These are phyloP conservation scores for Orcinus orca DNA, from an alignment of 2,113 vertebrate species.

Conservation along the genomic window DNA sequence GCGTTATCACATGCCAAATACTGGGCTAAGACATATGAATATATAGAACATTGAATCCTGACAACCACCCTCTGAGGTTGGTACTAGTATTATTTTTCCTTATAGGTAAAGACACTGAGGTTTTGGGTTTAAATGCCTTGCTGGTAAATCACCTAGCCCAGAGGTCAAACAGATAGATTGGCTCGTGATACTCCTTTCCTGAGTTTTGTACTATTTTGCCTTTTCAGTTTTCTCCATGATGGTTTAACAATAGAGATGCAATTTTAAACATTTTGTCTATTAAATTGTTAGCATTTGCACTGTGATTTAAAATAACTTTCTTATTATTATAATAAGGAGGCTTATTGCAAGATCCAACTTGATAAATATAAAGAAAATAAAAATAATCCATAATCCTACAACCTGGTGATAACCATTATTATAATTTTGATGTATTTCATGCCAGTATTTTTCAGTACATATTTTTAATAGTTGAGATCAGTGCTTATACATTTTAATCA, in stretches of 20 bases:
- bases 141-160: background rate
- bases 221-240: background rate
- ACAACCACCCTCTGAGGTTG: background rate
- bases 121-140: background rate
- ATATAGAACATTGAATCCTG: background rate
- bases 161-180: background rate
- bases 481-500: conserved; percentile 56
- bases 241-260: background rate
- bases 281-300: background rate
- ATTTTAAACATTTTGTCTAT: conserved; percentile 44
- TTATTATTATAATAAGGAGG: conserved; percentile 20
- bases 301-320: conserved; percentile 12
- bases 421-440: conserved; percentile 44
- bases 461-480: conserved; percentile 46
- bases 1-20: background rate
- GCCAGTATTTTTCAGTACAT: background rate
- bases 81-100: background rate
- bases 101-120: background rate
- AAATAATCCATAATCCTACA: conserved; percentile 37
- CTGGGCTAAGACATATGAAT: background rate
- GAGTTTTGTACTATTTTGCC: background rate
- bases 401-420: conserved; percentile 38
- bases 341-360: background rate
- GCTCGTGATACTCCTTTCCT: background rate
- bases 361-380: conserved; percentile 31